These are phyloP conservation scores for Scyliorhinus canicula DNA, from an alignment of 2,797 vertebrate genomes.

Conservation along the genomic window DNA sequence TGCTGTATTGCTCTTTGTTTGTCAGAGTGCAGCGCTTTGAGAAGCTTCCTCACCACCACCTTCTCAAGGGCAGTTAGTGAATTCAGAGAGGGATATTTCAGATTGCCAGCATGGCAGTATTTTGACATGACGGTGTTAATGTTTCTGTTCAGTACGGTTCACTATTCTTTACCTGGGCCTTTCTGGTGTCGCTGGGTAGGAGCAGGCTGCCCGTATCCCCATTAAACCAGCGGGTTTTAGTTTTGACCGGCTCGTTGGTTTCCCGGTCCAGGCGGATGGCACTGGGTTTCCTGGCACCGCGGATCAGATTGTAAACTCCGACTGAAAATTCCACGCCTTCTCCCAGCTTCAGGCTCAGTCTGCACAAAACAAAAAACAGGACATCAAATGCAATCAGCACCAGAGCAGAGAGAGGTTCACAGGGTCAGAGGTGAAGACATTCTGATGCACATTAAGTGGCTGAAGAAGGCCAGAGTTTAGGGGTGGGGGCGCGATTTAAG, in stretches of 20 bases:
- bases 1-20: no score
- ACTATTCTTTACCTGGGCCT: conserved; percentile 67
- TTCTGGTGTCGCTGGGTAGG: conserved; percentile 86
- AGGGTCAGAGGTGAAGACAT: neutral
- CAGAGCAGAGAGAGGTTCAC: neutral
- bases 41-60: no score
- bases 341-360: conserved; percentile 72
- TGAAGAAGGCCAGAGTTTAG: neutral
- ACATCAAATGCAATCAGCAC: neutral
- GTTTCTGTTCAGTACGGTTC: neutral
- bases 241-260: conserved; percentile 79
- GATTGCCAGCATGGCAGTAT: no score
- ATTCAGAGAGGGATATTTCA: no score
- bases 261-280: conserved; percentile 77
- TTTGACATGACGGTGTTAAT: no score
- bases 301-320: conserved; percentile 71
- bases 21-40: no score
- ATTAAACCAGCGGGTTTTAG: conserved; percentile 82
- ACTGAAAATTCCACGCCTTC: conserved; percentile 71
- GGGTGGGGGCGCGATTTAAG: neutral
- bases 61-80: no score
- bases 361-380: conserved; percentile 46
- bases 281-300: conserved; percentile 64
- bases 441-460: neutral
- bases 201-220: conserved; percentile 85